Evolutionary conservation across 1,140 invertebrate species (phyloP).

Genomic region (Ceratina australensis): DNA sequence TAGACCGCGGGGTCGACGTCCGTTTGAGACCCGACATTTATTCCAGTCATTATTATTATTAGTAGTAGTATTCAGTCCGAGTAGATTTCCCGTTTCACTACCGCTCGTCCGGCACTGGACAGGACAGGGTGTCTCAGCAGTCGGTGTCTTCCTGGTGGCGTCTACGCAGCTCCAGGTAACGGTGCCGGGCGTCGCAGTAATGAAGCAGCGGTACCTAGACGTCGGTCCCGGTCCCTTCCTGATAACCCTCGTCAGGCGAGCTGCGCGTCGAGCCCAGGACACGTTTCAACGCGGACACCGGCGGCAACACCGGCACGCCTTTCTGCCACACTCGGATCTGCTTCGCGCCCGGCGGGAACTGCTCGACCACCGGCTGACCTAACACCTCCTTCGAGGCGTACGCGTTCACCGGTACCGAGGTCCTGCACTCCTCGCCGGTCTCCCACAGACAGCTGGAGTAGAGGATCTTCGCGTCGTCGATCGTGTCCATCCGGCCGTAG

Average conservation of each 20-base stretch:
- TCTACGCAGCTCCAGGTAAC: slow-evolving; percentile 70
- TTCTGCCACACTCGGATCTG: slow-evolving; percentile 92
- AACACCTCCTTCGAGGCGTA: slow-evolving; percentile 90
- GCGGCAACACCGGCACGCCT: slow-evolving; percentile 89
- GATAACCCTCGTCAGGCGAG: slow-evolving; percentile 93
- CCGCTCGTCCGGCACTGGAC: slow-evolving; percentile 63
- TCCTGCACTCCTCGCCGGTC: slow-evolving; percentile 78
- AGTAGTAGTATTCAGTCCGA: not conserved
- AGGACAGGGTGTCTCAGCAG: slow-evolving; percentile 56
- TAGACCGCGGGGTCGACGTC: slow-evolving; percentile 31
- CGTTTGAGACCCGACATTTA: slow-evolving; percentile 13
- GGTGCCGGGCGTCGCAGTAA: slow-evolving; percentile 73
- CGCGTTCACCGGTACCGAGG: slow-evolving; percentile 69
- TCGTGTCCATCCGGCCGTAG: slow-evolving; percentile 80
- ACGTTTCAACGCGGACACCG: slow-evolving; percentile 89
- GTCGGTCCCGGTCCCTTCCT: slow-evolving; percentile 94
- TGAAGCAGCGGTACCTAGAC: slow-evolving; percentile 83
- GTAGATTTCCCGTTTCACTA: slow-evolving; percentile 61
- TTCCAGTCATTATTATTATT: not conserved
- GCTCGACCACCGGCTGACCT: slow-evolving; percentile 74
- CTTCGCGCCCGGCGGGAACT: slow-evolving; percentile 83
- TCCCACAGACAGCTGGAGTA: slow-evolving; percentile 82
- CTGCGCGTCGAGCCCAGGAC: slow-evolving; percentile 88
- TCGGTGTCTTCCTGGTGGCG: slow-evolving; percentile 69
- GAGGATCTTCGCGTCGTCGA: slow-evolving; percentile 88